Base-by-base conservation (phyloP, 2,113 vertebrate species). In the Sphyrna mokarran region DNA sequence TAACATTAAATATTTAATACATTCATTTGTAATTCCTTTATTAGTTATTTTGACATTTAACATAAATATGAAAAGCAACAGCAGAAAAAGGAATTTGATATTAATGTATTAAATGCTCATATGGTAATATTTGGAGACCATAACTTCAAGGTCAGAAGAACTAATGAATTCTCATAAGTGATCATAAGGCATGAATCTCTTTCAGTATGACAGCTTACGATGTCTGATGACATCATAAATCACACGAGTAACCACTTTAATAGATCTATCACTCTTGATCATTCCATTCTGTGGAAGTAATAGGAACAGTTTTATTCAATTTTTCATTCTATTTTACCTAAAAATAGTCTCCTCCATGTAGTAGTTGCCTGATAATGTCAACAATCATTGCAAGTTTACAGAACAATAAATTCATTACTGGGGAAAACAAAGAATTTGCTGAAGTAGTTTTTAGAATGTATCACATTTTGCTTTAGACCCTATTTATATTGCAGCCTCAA, bases 211-310 rank as follows among this genome's bases (percentile, higher is more conserved):
- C 33, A 76, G 33, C 72, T 76, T 29, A 76, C 29, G 26, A 76
- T 76, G 83, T 86, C 83, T 48, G 83, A 48, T 86, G 83, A 86
- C 22, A 23, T 86, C 37, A 43, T 86, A 86, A 86, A 86, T 86
- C 83, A 40, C 43, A 48, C 48, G 83, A 86, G 83, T 48, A 48
- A 86, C 22, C 22, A 48, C 83, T 86, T 48, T 86, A 22, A 48
- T 86, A 20, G 18, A 86, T 86, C 83, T 48, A 40, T 86, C 43
- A 86, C 37, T 43, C 43, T 86, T 86, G 18, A 86, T 86, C 16
- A 86, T 48, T 43, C 43, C 48, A 68, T 86, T 13, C 83, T 86
- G 33, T 22, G 18, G 83, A 86, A 86, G 43, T 86, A 43, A 43
- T 40, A 5, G 83, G 37, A 48, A 20, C 40, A 48, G 20, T 48